Base-by-base conservation (phyloP, 1,140 invertebrate genomes). In the Euwallacea fornicatus region DNA sequence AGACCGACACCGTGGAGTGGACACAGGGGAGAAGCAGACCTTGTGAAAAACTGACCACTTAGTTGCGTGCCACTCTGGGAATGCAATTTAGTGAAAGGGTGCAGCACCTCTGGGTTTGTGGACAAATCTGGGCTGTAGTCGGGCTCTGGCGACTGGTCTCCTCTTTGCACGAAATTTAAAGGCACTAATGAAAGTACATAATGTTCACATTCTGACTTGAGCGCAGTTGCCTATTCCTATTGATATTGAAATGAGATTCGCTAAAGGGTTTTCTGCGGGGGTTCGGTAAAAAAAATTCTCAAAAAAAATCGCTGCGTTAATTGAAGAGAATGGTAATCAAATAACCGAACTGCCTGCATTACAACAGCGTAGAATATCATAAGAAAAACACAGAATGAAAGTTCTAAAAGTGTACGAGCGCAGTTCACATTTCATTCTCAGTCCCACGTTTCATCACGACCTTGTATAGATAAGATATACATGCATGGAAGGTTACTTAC, bases 131-230 rank as follows among this genome's bases (percentile, higher is more conserved):
- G 61, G 7, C n/a, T 44, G 9, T 13, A 6, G 47, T 71, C 69
- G 13, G 69, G 69, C 41, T 65, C 69, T n/a, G 62, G 61, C 47
- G 69, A 47, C 41, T 71, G 69, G 44, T 71, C 69, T 64, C 69
- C 69, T 71, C 69, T 43, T 65, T 64, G 69, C 6, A 58, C 53
- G 16, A 58, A 42, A 50, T 58, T 63, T 65, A 65, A 13, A 13
- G 61, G 7, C 46, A 46, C 54, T 69, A 63, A 21, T 47, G 46
- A 64, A 47, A 44, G 42, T 61, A 64, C 50, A 50, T 46, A 61
- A 61, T 42, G 7, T 61, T 9, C 16, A 11, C 9, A 58, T 4
- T 13, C 21, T 58, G 55, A 10, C 16, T 50, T 11, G 2, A 33
- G 8, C 11, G 16, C 16, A 58, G 42, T 33, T 42, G 42, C 16